phyloP scores from a whole-genome alignment of 1,140 invertebrate species.

The Drosophila nebulosa region DNA sequence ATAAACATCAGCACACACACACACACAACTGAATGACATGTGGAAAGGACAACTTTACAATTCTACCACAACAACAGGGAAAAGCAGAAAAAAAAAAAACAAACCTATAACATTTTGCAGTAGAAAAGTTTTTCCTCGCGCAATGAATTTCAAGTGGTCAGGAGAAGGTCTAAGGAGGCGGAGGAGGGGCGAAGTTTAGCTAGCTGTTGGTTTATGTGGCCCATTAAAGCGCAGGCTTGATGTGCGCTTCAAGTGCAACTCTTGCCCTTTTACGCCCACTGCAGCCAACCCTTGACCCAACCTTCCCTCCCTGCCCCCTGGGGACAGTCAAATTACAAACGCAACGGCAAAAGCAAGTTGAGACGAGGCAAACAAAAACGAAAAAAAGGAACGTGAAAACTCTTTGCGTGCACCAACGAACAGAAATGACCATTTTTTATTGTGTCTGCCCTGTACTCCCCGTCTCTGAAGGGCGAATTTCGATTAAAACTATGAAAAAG shows the following conservation, averaged over 20 bases:
- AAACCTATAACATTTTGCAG: background rate
- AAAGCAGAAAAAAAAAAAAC: background rate
- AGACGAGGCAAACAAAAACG: background rate
- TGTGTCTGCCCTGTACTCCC: conserved; percentile 9
- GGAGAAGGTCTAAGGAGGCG: background rate
- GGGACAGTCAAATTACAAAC: conserved; percentile 36
- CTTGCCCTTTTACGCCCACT: background rate
- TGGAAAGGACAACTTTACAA: conserved; percentile 21
- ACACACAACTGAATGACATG: background rate
- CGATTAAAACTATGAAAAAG: conserved; percentile 14
- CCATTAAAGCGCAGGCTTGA: conserved; percentile 41
- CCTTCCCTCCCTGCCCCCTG: conserved; percentile 25
- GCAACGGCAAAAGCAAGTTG: background rate
- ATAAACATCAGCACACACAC: background rate
- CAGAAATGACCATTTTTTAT: background rate
- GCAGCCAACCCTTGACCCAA: background rate
- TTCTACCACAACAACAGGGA: background rate
- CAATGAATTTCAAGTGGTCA: conserved; percentile 59
- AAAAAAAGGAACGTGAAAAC: conserved; percentile 12
- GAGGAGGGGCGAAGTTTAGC: too few species aligned
- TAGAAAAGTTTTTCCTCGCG: conserved; percentile 13
- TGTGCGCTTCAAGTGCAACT: background rate
- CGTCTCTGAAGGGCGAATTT: background rate
- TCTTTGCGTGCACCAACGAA: conserved; percentile 34
- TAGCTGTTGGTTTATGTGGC: conserved; percentile 23